phyloP scores from a whole-genome alignment of 2,888 invertebrate genomes.

The Epistrophella euchroma region DNA sequence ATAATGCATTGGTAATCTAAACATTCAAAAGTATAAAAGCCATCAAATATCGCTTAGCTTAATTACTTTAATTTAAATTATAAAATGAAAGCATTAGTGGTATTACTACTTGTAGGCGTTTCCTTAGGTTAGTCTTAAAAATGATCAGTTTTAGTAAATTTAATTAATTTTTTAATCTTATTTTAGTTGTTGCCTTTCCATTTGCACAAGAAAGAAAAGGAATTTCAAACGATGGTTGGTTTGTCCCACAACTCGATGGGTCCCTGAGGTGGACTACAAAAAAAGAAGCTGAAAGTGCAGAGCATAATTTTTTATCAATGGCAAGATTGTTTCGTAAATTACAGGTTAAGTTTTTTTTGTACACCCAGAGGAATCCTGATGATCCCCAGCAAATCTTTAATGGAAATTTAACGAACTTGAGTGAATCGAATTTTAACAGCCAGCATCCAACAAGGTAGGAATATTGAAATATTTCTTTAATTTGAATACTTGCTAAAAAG shows the following conservation, averaged over 20 bases:
- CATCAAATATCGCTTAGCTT: not conserved
- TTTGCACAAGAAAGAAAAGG: not conserved
- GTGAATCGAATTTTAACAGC: conserved; percentile 64
- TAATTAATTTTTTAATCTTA: not conserved
- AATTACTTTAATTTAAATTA: too few relatives aligned
- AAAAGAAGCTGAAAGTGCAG: conserved; percentile 62
- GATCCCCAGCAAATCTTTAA: conserved; percentile 36
- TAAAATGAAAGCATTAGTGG: conserved; percentile 16
- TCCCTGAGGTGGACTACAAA: conserved; percentile 75
- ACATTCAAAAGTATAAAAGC: not conserved
- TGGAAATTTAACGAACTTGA: conserved; percentile 14
- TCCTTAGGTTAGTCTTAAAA: conserved; percentile 3
- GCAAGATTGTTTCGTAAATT: not conserved
- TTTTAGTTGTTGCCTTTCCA: conserved; percentile 18
- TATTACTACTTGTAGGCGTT: conserved; percentile 8
- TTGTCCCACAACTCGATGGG: conserved; percentile 77
- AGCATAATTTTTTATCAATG: not conserved
- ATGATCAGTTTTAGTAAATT: not conserved
- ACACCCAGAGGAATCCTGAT: conserved; percentile 59
- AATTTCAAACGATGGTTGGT: conserved; percentile 68
- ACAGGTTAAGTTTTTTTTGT: conserved; percentile 61
- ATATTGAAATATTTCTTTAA: not conserved
- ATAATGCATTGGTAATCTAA: not conserved
- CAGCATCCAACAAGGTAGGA: conserved; percentile 76
- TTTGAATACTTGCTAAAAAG: not conserved